Conservation (phyloP, 2,113 vertebrate genomes). For the Gopherus evgoodei region DNA sequence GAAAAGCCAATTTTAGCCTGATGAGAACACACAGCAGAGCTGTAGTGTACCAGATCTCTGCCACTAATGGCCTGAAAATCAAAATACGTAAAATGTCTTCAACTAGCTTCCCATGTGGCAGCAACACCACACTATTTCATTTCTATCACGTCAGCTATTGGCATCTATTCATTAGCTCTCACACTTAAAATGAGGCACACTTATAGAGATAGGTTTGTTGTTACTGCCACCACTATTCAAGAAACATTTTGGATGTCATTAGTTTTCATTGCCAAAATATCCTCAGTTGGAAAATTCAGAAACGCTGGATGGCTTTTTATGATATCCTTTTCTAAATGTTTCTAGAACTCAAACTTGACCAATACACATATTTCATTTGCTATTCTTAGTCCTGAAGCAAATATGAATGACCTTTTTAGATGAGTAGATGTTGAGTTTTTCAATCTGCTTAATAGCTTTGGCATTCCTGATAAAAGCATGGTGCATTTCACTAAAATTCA, state of each 20-base stretch:
- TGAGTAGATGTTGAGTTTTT: not conserved
- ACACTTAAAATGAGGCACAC: not conserved
- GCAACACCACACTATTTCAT: not conserved
- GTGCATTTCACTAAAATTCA: not conserved
- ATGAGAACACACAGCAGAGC: not conserved
- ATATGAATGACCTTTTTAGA: constrained; percentile 5
- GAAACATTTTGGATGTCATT: not conserved
- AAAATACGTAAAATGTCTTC: not conserved
- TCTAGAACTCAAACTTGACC: constrained; percentile 19
- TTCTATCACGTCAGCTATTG: not conserved
- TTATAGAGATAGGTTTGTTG: not conserved
- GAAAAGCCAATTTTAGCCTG: not conserved
- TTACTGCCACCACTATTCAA: not conserved
- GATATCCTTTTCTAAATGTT: constrained; percentile 34
- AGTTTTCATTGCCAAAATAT: constrained; percentile 18
- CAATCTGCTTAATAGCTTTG: not conserved
- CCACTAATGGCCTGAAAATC: not conserved
- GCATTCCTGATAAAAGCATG: not conserved
- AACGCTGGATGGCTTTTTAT: not conserved
- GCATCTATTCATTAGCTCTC: not conserved
- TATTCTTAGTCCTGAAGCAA: constrained; percentile 11
- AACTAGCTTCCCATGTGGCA: not conserved
- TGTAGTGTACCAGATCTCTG: not conserved
- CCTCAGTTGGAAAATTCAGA: not conserved
- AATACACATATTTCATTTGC: constrained; percentile 17